A percentile compares a stretch with the other conserved stretches of the same genome.
Evolutionary conservation across 2,888 invertebrate genomes (phyloP).

Genomic region (Orthosia gothica): DNA sequence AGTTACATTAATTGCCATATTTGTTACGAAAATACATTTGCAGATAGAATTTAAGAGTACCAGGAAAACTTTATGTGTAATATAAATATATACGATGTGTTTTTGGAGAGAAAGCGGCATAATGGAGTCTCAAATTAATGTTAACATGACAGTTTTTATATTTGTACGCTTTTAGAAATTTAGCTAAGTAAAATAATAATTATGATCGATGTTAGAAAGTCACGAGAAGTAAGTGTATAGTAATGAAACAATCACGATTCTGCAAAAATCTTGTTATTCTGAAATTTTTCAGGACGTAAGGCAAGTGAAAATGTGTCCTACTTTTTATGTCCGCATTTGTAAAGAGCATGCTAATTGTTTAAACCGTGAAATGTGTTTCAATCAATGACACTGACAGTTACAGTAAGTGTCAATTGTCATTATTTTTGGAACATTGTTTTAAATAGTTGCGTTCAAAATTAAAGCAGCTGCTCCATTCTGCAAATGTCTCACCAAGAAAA

Average conservation of each 20-base stretch:
- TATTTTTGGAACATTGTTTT: conserved; percentile 10
- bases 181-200: conserved; percentile 37
- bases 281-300: conserved; percentile 35
- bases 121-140: conserved; percentile 55
- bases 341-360: conserved; percentile 49
- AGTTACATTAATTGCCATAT: conserved; percentile 33
- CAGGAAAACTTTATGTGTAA: conserved; percentile 11
- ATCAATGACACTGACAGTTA: conserved; percentile 25
- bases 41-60: conserved; percentile 9
- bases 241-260: conserved; percentile 64
- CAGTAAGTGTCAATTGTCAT: conserved; percentile 2
- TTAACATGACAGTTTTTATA: conserved; percentile 44
- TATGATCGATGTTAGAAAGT: conserved; percentile 62
- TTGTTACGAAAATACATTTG: conserved; percentile 2
- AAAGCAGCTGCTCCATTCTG: neutral
- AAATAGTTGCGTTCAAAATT: neutral
- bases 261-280: conserved; percentile 5
- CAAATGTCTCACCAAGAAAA: too few species aligned
- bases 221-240: conserved; percentile 21
- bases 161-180: conserved; percentile 38
- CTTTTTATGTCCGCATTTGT: conserved; percentile 45
- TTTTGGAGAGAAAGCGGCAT: conserved; percentile 44
- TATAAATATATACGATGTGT: conserved; percentile 17
- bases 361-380: neutral
- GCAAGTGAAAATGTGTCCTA: conserved; percentile 38